A percentile compares a stretch with the other conserved stretches of the same genome.
phyloP scores from a whole-genome alignment of 2,888 invertebrate genomes.

The Caenorhabditis japonica region DNA sequence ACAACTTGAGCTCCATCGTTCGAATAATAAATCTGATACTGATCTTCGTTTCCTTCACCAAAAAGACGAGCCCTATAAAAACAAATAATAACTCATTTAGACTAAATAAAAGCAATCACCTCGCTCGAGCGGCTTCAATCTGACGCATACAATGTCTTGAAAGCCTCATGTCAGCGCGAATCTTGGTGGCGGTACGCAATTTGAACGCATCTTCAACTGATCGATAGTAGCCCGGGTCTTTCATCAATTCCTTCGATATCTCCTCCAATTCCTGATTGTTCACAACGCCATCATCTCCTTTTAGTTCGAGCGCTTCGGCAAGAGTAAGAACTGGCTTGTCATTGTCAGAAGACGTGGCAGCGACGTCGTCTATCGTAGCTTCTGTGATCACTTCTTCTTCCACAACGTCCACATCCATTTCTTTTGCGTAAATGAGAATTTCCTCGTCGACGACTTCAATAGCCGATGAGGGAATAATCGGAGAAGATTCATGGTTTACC shows the following conservation, averaged over 20 bases:
- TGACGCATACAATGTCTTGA: slow-evolving; percentile 48
- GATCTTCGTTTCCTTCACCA: slow-evolving; percentile 40
- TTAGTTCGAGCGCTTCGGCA: slow-evolving; percentile 24
- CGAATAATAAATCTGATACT: slow-evolving; percentile 27
- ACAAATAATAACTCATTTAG: background rate
- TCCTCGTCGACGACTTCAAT: slow-evolving; percentile 1
- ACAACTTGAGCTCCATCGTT: slow-evolving; percentile 44
- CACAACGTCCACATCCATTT: slow-evolving; percentile 25
- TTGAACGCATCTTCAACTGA: slow-evolving; percentile 33
- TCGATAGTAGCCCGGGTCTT: slow-evolving; percentile 9
- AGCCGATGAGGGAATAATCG: background rate
- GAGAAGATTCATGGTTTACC: slow-evolving; percentile 20
- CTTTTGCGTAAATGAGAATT: slow-evolving; percentile 14
- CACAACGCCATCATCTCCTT: slow-evolving; percentile 1
- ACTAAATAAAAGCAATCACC: slow-evolving; percentile 2
- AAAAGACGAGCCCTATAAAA: slow-evolving; percentile 28
- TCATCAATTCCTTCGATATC: slow-evolving; percentile 35
- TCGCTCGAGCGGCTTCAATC: slow-evolving; percentile 45
- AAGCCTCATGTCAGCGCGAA: slow-evolving; percentile 32
- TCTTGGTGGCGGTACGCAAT: slow-evolving; percentile 23
- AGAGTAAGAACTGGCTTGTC: slow-evolving; percentile 17
- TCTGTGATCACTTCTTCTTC: slow-evolving; percentile 14
- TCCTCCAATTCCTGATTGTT: slow-evolving; percentile 40
- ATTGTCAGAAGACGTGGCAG: background rate
- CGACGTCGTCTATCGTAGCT: background rate